Evolutionary conservation across 2,797 vertebrate genomes (phyloP).

Genomic region (Mus spretus): DNA sequence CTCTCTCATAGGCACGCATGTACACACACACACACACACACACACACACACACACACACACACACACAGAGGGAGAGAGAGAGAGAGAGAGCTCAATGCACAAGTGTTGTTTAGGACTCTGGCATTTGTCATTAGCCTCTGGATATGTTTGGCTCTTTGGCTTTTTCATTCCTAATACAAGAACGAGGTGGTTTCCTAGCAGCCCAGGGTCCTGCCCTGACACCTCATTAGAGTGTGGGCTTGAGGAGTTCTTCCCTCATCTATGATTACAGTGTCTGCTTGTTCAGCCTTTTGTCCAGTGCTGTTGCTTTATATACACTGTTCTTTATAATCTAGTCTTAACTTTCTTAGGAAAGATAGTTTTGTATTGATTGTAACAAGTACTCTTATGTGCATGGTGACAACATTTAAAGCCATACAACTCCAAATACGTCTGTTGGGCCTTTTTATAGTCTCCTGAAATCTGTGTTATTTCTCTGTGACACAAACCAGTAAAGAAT

Average conservation of each 20-base stretch:
- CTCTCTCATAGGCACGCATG: not conserved
- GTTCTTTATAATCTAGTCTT: slow-evolving; percentile 26
- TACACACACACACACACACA: not conserved
- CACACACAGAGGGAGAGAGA: not conserved
- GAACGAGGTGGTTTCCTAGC: slow-evolving; percentile 47
- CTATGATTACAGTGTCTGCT: not conserved
- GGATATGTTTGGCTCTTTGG: not conserved
- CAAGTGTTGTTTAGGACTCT: slow-evolving; percentile 1
- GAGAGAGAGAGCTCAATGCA: not conserved
- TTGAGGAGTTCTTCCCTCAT: not conserved
- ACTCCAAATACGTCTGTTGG: not conserved
- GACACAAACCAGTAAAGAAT: slow-evolving; percentile 47
- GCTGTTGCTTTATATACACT: not conserved
- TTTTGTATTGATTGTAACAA: slow-evolving; percentile 6
- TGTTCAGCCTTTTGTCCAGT: slow-evolving; percentile 6
- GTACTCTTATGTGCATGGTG: not conserved
- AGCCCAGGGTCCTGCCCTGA: not conserved
- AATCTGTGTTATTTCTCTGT: not conserved
- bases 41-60: not conserved
- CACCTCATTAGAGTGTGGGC: not conserved
- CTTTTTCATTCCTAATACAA: not conserved
- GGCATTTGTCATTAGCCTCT: slow-evolving; percentile 20
- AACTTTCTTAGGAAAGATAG: slow-evolving; percentile 17
- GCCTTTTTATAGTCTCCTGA: not conserved
- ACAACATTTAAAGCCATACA: not conserved